Evolutionary conservation across 2,888 invertebrate genomes (phyloP).

Genomic region (Apodemia hepburni): DNA sequence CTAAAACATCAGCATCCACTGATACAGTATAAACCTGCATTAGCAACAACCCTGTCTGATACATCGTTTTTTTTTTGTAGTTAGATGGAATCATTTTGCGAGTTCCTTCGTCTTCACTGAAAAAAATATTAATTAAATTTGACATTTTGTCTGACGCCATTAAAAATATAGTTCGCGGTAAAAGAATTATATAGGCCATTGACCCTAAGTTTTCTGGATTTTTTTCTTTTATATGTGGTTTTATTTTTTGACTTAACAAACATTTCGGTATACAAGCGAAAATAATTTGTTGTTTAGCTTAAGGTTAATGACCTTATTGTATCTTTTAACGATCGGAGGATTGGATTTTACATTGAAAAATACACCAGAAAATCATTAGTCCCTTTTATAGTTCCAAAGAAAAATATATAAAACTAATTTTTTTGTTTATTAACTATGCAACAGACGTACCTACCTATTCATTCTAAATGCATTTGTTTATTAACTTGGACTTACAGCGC

Average conservation of each 20-base stretch:
- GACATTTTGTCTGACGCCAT: background rate
- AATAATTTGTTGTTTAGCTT: background rate
- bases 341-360: background rate
- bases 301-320: background rate
- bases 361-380: background rate
- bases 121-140: background rate
- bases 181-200: background rate
- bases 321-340: background rate
- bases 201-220: background rate
- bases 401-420: background rate
- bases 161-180: background rate
- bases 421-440: background rate
- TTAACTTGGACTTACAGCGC: background rate
- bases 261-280: background rate
- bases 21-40: no score
- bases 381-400: background rate
- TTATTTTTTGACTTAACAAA: background rate
- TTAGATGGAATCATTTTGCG: background rate
- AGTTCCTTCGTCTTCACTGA: background rate
- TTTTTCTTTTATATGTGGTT: no score
- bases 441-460: conserved; percentile 10
- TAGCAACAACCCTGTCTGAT: background rate
- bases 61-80: background rate
- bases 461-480: conserved; percentile 13
- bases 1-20: no score